Evolutionary conservation across 37 sponge, comb jelly and placozoan genomes (phyloP).

Genomic region (Cladorhizidae sp.): DNA sequence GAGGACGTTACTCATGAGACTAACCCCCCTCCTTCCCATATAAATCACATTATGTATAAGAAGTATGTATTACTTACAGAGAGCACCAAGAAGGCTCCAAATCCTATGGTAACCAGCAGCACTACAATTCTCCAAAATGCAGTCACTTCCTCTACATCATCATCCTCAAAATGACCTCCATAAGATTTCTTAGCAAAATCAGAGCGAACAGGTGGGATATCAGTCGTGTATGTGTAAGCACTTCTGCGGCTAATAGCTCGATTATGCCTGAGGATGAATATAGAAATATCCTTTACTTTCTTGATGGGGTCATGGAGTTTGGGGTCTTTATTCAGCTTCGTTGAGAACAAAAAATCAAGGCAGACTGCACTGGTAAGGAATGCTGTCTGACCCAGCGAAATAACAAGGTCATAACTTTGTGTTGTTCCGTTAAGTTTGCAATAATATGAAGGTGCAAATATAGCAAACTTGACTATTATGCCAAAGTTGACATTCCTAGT

Average conservation of each 20-base stretch:
- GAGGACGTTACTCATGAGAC: no score
- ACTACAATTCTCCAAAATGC: constrained; percentile 45
- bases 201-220: neutral
- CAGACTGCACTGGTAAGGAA: constrained; percentile 21
- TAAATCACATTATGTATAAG: no score
- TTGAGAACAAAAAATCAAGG: constrained; percentile 25
- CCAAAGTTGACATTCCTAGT: constrained; percentile 28
- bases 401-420: neutral
- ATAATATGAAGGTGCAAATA: neutral
- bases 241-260: constrained; percentile 19
- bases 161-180: constrained; percentile 45
- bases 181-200: constrained; percentile 32
- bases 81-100: neutral
- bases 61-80: neutral
- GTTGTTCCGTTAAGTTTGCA: neutral
- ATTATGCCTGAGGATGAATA: constrained; percentile 11
- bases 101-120: neutral
- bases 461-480: neutral
- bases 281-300: constrained; percentile 12
- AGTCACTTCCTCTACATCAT: constrained; percentile 50
- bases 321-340: constrained; percentile 32
- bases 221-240: constrained; percentile 36
- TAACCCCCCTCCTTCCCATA: no score
- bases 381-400: neutral
- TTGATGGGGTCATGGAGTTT: constrained; percentile 34